Evolutionary conservation across 1,140 invertebrate genomes (phyloP).

Genomic region (Archegozetes longisetosus): DNA sequence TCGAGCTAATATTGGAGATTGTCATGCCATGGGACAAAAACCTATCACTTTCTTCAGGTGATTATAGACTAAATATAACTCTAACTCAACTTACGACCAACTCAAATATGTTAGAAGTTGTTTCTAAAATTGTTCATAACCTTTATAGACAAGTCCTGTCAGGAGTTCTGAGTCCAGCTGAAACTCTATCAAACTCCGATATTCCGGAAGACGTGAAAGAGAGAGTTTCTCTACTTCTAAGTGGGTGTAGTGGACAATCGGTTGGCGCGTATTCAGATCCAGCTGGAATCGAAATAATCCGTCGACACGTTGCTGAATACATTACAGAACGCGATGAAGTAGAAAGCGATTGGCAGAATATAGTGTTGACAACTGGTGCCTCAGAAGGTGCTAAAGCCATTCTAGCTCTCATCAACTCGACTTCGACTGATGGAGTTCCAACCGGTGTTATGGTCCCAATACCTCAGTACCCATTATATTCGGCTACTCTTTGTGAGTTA

Average conservation of each 20-base stretch:
- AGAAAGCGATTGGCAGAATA: conserved; percentile 52
- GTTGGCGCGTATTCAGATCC: conserved; percentile 75
- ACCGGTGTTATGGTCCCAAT: conserved; percentile 88
- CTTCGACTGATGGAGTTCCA: conserved; percentile 34
- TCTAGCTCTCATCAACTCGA: conserved; percentile 13
- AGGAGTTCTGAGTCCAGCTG: conserved; percentile 38
- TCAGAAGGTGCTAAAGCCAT: conserved; percentile 70
- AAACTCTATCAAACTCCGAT: conserved; percentile 51
- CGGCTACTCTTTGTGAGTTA: conserved; percentile 80
- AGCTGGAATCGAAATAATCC: conserved; percentile 74
- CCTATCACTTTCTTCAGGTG: conserved; percentile 68
- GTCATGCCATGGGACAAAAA: conserved; percentile 90
- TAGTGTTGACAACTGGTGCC: conserved; percentile 76
- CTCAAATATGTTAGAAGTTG: too few species aligned
- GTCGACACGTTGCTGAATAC: conserved; percentile 73
- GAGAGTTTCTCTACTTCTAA: conserved; percentile 53
- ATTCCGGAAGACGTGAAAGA: conserved; percentile 74
- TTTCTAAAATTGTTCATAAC: too few species aligned
- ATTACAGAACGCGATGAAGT: conserved; percentile 70
- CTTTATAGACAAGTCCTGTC: conserved; percentile 13
- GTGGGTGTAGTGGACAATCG: conserved; percentile 61
- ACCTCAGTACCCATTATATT: conserved; percentile 95
- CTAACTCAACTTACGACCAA: not conserved
- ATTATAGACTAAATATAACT: not conserved
- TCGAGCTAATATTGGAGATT: conserved; percentile 94